Evolutionary conservation across 2,888 invertebrate genomes (phyloP).

Genomic region (Coleophora deauratella): DNA sequence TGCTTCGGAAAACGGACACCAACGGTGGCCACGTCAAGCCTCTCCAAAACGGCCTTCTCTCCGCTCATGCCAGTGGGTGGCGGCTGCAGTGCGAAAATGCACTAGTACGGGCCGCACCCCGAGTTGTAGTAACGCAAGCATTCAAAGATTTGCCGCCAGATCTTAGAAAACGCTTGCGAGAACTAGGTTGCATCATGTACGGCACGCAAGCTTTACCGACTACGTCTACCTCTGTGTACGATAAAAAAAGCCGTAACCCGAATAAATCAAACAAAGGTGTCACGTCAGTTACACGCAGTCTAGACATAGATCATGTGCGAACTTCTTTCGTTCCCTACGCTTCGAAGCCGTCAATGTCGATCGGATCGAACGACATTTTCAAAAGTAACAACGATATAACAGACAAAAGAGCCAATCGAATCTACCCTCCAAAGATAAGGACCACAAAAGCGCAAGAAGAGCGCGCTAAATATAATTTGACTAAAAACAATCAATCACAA

Average conservation of each 20-base stretch:
- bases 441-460: slow-evolving; percentile 62
- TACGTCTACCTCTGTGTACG: slow-evolving; percentile 19
- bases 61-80: slow-evolving; percentile 35
- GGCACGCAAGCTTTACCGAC: slow-evolving; percentile 28
- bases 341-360: slow-evolving; percentile 29
- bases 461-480: slow-evolving; percentile 51
- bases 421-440: slow-evolving; percentile 38
- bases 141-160: slow-evolving; percentile 48
- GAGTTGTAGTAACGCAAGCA: slow-evolving; percentile 41
- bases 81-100: slow-evolving; percentile 46
- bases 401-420: slow-evolving; percentile 24
- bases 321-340: slow-evolving; percentile 51
- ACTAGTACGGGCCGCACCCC: slow-evolving; percentile 42
- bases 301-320: slow-evolving; percentile 50
- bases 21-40: slow-evolving; percentile 22
- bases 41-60: slow-evolving; percentile 25
- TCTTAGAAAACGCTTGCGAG: slow-evolving; percentile 43
- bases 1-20: slow-evolving; percentile 29
- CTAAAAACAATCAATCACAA: slow-evolving; percentile 35
- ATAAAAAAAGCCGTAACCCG: slow-evolving; percentile 25
- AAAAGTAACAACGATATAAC: slow-evolving; percentile 25
- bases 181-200: slow-evolving; percentile 48
- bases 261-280: slow-evolving; percentile 18
- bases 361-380: slow-evolving; percentile 21
- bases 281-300: slow-evolving; percentile 23